phyloP scores from a whole-genome alignment of 2,797 vertebrate species.

The Gambelia wislizenii region DNA sequence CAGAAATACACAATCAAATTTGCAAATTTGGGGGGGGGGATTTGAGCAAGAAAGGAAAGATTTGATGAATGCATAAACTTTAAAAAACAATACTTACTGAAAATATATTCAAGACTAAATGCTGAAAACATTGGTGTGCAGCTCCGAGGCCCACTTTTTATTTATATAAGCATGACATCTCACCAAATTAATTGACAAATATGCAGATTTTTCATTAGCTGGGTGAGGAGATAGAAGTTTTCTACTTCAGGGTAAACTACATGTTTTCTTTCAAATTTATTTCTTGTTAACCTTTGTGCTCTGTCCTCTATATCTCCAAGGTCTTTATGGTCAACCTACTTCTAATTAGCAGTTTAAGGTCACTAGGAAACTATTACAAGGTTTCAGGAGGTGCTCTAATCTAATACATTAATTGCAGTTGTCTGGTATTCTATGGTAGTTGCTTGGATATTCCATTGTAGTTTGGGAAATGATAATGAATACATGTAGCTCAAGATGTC shows the following conservation, averaged over 20 bases:
- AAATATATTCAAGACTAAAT: neutral
- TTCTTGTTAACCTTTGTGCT: neutral
- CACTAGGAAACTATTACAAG: neutral
- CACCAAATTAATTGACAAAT: neutral
- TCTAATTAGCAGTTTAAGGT: neutral
- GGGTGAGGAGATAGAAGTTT: neutral
- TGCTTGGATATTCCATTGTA: neutral
- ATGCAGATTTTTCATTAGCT: too few relatives aligned
- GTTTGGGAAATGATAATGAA: too few relatives aligned
- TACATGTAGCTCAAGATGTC: too few relatives aligned
- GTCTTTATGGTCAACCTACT: neutral
- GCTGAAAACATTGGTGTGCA: neutral
- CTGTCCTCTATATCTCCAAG: neutral
- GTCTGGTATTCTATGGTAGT: neutral
- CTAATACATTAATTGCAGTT: neutral
- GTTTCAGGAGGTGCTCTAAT: neutral
- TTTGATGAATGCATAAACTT: slow-evolving; percentile 29
- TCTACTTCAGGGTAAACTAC: neutral
- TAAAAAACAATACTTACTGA: slow-evolving; percentile 24
- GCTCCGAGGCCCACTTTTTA: neutral
- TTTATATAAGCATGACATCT: too few relatives aligned
- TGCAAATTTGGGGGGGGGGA: neutral
- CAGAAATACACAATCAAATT: too few relatives aligned
- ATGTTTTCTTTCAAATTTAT: neutral
- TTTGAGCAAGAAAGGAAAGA: neutral